These are phyloP conservation scores for Spisula solida DNA, from an alignment of 2,888 invertebrate genomes.

Conservation along the genomic window DNA sequence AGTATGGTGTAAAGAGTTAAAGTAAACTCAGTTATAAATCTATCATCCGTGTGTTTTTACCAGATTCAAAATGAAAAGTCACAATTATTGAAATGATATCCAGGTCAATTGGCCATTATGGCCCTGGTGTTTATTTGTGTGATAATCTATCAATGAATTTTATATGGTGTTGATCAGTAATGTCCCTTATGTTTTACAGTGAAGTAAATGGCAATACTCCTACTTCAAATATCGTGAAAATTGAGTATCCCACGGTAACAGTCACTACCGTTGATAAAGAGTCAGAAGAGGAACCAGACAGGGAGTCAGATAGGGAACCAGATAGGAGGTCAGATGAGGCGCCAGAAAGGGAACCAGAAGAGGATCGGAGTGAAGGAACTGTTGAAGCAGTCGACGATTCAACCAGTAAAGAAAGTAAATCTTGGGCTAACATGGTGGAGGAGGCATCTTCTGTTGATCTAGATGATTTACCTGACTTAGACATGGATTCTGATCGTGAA, in stretches of 20 bases:
- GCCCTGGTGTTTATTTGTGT: too few species aligned
- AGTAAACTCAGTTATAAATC: too few species aligned
- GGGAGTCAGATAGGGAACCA: slow-evolving; percentile 7
- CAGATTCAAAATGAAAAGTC: too few species aligned
- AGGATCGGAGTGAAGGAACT: slow-evolving; percentile 26
- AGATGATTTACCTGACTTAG: slow-evolving; percentile 52
- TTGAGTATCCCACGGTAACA: background rate
- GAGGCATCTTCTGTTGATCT: slow-evolving; percentile 51
- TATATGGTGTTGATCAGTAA: too few species aligned
- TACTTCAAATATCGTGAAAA: background rate
- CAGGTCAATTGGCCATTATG: too few species aligned
- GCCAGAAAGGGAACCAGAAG: slow-evolving; percentile 22
- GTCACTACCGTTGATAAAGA: background rate
- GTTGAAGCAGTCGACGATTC: background rate
- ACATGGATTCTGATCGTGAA: slow-evolving; percentile 27
- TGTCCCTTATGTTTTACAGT: background rate
- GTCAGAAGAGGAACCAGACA: background rate
- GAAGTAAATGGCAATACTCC: slow-evolving; percentile 8
- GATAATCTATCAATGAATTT: too few species aligned
- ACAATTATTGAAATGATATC: too few species aligned
- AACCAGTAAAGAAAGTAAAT: slow-evolving; percentile 45
- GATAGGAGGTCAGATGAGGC: slow-evolving; percentile 12
- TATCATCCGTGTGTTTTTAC: too few species aligned
- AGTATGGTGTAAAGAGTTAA: too few species aligned
- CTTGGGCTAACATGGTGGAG: slow-evolving; percentile 68